These are phyloP conservation scores for Fabriciana adippe DNA, from an alignment of 2,888 invertebrate species.

Conservation along the genomic window DNA sequence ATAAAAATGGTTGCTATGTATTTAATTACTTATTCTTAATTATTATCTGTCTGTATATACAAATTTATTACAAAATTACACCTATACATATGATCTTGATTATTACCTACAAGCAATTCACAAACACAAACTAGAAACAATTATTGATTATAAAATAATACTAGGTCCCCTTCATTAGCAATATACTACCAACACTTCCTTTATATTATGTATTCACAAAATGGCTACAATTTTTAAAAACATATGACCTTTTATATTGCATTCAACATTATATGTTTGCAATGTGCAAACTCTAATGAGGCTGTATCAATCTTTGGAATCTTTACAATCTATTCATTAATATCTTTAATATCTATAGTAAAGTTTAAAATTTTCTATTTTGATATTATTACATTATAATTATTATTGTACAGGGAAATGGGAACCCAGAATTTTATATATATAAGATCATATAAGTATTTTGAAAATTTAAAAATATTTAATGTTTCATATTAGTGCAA, in stretches of 20 bases:
- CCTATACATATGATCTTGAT: conserved; percentile 44
- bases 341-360: conserved; percentile 12
- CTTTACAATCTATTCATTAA: conserved; percentile 9
- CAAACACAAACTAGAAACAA: conserved; percentile 39
- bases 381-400: conserved; percentile 16
- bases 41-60: conserved; percentile 67
- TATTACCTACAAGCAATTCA: conserved; percentile 43
- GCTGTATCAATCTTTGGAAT: conserved; percentile 17
- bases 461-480: conserved; percentile 39
- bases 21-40: conserved; percentile 49
- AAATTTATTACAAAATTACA: conserved; percentile 70
- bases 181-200: conserved; percentile 9
- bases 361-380: conserved; percentile 23
- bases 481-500: conserved; percentile 40
- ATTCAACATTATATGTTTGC: conserved; percentile 13
- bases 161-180: conserved; percentile 41
- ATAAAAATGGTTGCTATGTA: conserved; percentile 50
- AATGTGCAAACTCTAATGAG: conserved; percentile 18
- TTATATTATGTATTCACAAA: conserved; percentile 16
- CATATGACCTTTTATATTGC: conserved; percentile 1
- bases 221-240: conserved; percentile 13
- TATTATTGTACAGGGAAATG: conserved; percentile 17
- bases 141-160: conserved; percentile 30
- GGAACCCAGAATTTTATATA: conserved; percentile 27
- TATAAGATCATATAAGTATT: conserved; percentile 21